Percentiles rank a stretch among this genome's conserved stretches.
Conservation (phyloP, 2,888 invertebrate species). For the Sisyra nigra region DNA sequence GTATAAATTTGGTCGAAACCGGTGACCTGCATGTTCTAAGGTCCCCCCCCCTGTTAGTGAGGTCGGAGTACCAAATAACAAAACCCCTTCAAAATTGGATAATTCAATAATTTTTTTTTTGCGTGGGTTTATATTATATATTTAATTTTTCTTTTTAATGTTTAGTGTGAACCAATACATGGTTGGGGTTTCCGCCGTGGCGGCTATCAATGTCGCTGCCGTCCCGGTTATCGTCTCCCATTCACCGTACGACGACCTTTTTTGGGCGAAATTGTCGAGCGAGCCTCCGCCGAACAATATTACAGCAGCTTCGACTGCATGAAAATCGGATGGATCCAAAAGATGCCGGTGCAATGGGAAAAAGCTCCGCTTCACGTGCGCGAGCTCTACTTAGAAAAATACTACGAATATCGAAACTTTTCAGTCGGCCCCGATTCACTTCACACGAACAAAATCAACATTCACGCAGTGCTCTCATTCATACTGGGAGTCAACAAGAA, state of each 20-base stretch:
- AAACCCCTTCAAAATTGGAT: no score
- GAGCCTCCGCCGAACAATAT: constrained; percentile 84
- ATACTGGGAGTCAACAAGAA: constrained; percentile 48
- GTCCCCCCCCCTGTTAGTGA: no score
- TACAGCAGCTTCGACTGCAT: constrained; percentile 84
- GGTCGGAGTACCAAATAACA: no score
- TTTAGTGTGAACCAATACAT: constrained; percentile 84
- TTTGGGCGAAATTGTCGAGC: constrained; percentile 83
- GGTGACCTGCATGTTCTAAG: no score
- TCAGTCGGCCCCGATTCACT: constrained; percentile 47
- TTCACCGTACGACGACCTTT: constrained; percentile 77
- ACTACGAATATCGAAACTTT: constrained; percentile 58
- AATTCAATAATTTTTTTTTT: no score
- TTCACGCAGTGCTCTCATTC: constrained; percentile 62
- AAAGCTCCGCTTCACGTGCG: constrained; percentile 51
- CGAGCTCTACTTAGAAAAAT: constrained; percentile 55
- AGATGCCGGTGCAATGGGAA: constrained; percentile 70
- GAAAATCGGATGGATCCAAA: constrained; percentile 83
- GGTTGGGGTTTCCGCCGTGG: constrained; percentile 94
- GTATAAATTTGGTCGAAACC: no score
- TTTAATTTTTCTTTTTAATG: constrained; percentile 13
- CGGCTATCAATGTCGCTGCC: constrained; percentile 88
- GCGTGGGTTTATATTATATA: no score
- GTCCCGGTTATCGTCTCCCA: constrained; percentile 76
- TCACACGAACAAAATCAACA: constrained; percentile 49